These are phyloP conservation scores for Drosophila mettleri DNA, from an alignment of 2,888 invertebrate species.

Conservation along the genomic window DNA sequence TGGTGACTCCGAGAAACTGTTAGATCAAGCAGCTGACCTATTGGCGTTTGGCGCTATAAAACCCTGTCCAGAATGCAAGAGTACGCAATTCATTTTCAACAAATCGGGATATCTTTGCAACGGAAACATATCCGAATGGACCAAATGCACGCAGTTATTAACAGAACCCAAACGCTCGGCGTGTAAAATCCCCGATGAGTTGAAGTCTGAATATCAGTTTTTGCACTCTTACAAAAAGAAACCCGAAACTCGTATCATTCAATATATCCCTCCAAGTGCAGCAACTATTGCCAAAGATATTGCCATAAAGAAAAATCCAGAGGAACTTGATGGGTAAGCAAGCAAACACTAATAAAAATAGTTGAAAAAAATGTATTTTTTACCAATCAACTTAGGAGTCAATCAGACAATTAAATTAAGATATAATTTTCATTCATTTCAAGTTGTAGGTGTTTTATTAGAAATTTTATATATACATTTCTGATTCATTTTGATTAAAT, in stretches of 20 bases:
- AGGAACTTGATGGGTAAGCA: constrained; percentile 84
- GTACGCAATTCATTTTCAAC: constrained; percentile 89
- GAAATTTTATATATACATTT: not conserved
- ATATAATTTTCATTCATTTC: too few relatives aligned
- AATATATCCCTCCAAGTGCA: constrained; percentile 86
- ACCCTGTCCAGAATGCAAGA: constrained; percentile 91
- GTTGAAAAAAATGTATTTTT: not conserved
- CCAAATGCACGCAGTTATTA: constrained; percentile 91
- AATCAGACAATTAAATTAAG: not conserved
- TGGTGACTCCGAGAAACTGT: constrained; percentile 87
- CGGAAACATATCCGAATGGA: constrained; percentile 92
- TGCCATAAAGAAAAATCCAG: constrained; percentile 57
- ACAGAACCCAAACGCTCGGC: constrained; percentile 90
- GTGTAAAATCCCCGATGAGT: constrained; percentile 89
- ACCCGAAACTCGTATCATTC: constrained; percentile 87
- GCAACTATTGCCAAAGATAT: constrained; percentile 70
- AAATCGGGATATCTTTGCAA: constrained; percentile 94
- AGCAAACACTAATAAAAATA: not conserved
- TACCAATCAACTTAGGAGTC: too few relatives aligned
- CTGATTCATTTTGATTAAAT: not conserved
- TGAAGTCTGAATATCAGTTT: constrained; percentile 86
- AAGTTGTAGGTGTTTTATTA: too few relatives aligned
- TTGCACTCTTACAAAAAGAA: constrained; percentile 88
- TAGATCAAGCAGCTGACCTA: constrained; percentile 92
- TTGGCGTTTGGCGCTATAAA: constrained; percentile 94